phyloP scores from a whole-genome alignment of 2,113 vertebrate genomes.

The Chaetorhynchus papuensis region DNA sequence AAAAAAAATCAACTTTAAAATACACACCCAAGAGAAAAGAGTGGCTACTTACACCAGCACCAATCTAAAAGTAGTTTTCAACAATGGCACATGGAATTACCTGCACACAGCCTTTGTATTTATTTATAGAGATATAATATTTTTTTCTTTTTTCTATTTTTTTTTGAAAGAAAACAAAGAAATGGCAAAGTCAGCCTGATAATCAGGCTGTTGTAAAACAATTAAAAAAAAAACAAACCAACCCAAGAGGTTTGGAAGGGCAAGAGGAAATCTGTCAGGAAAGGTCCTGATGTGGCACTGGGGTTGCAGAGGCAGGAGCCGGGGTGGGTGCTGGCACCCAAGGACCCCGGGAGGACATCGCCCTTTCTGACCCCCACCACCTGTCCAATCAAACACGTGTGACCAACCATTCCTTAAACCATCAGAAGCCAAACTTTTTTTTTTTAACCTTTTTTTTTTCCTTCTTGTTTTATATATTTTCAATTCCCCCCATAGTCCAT shows the following conservation, averaged over 20 bases:
- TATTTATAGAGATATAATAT: slow-evolving; percentile 27
- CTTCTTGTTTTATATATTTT: not conserved
- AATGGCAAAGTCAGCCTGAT: slow-evolving; percentile 50
- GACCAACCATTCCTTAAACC: slow-evolving; percentile 63
- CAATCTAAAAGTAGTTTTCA: slow-evolving; percentile 72
- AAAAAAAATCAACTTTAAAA: slow-evolving; percentile 65
- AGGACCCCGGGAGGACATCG: not conserved
- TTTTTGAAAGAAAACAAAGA: slow-evolving; percentile 56
- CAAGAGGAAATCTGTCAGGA: slow-evolving; percentile 46
- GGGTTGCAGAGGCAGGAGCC: not conserved
- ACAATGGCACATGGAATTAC: slow-evolving; percentile 78
- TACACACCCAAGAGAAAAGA: slow-evolving; percentile 76
- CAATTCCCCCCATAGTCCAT: slow-evolving; percentile 10
- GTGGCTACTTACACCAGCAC: slow-evolving; percentile 79
- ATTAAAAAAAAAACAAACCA: not conserved
- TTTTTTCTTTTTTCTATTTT: not conserved
- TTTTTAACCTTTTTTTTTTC: not conserved
- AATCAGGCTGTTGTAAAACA: slow-evolving; percentile 35
- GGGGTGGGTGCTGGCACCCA: not conserved
- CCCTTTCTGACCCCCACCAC: not conserved
- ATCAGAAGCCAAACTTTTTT: slow-evolving; percentile 44
- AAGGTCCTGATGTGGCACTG: slow-evolving; percentile 46
- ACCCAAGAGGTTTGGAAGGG: slow-evolving; percentile 36
- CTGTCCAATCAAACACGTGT: not conserved
- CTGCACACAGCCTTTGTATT: slow-evolving; percentile 67